A percentile compares a stretch with the other conserved stretches of the same genome.
phyloP scores from a whole-genome alignment of 2,797 vertebrate genomes.

The Phyllotis vaccarum region DNA sequence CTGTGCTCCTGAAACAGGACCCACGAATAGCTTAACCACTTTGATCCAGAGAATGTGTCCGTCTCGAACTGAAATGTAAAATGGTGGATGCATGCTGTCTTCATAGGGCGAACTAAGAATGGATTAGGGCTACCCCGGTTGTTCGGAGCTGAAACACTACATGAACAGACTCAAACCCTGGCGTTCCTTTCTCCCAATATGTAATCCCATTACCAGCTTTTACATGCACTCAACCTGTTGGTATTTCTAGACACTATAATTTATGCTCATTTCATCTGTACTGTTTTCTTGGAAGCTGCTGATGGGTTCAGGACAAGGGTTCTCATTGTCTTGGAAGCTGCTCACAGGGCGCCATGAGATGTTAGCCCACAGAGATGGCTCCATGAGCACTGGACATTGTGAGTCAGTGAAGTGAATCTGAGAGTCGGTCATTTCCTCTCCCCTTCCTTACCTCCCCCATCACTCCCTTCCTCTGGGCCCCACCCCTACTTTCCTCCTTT shows the following conservation, averaged over 20 bases:
- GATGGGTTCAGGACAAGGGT: background rate
- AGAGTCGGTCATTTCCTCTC: background rate
- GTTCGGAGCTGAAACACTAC: background rate
- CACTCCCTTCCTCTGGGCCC: background rate
- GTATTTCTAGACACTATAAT: slow-evolving; percentile 26
- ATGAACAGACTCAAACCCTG: background rate
- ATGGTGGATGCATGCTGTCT: background rate
- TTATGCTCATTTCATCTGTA: background rate
- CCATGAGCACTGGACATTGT: background rate
- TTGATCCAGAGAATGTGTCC: background rate
- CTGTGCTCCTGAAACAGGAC: background rate
- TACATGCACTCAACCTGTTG: background rate
- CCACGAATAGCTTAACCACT: background rate
- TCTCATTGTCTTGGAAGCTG: background rate
- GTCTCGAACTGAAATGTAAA: background rate
- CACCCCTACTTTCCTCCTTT: background rate
- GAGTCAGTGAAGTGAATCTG: background rate
- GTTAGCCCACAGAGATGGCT: background rate
- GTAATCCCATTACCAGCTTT: background rate
- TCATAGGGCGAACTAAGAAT: background rate
- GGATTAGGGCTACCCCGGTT: background rate
- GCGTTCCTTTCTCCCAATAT: background rate
- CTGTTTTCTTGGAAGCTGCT: slow-evolving; percentile 7
- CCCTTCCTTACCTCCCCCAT: no score
- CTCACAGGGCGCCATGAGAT: background rate